Percentiles rank a stretch among this genome's conserved stretches.
phyloP scores from a whole-genome alignment of 2,888 invertebrate species.

The Plagiodera versicolora region DNA sequence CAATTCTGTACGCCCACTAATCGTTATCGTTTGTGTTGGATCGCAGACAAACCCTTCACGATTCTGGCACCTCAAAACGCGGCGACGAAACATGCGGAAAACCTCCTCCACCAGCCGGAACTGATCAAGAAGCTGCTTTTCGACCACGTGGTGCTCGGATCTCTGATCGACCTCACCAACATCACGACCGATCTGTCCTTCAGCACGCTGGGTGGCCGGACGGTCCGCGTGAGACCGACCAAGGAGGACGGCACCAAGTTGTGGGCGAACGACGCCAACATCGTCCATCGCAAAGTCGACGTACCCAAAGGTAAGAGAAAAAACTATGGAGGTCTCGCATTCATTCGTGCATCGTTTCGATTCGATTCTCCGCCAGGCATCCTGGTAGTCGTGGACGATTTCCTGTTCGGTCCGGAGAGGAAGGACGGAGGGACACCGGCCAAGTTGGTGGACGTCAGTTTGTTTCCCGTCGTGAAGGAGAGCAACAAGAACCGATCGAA shows the following conservation, averaged over 20 bases:
- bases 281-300: conserved; percentile 52
- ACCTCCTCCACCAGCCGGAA: conserved; percentile 54
- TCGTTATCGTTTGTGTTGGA: no score
- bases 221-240: conserved; percentile 48
- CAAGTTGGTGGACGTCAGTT: conserved; percentile 31
- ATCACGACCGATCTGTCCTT: conserved; percentile 56
- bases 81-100: conserved; percentile 54
- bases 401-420: conserved; percentile 49
- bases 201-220: conserved; percentile 56
- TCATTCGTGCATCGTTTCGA: no score
- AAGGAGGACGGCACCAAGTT: conserved; percentile 44
- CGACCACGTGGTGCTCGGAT: conserved; percentile 63
- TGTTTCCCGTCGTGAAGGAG: conserved; percentile 39
- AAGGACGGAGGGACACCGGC: conserved; percentile 35
- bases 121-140: conserved; percentile 61
- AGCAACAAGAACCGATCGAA: conserved; percentile 43
- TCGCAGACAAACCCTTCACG: conserved; percentile 63
- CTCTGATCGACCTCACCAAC: conserved; percentile 58
- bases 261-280: conserved; percentile 54
- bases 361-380: no score
- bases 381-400: conserved; percentile 55
- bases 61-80: conserved; percentile 61
- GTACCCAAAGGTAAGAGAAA: conserved; percentile 57
- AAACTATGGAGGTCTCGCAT: no score
- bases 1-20: no score